Evolutionary conservation across 2,113 vertebrate species (phyloP).

Genomic region (Sinosuthora webbiana): DNA sequence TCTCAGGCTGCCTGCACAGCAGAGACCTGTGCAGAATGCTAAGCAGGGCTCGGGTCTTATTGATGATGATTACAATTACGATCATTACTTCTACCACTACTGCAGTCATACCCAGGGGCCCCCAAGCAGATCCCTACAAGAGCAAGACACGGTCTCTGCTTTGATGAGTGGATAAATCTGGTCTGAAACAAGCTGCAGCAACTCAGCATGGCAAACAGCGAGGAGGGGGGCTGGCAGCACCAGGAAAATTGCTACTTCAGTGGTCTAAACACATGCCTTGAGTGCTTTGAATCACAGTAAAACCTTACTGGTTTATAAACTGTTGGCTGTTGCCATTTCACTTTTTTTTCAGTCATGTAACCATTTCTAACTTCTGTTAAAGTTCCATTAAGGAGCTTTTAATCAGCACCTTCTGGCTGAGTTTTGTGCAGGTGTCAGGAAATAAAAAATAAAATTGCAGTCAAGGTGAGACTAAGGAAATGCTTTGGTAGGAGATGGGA

Average conservation of each 20-base stretch:
- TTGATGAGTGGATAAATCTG: not conserved
- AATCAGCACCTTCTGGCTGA: not conserved
- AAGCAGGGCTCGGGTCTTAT: not conserved
- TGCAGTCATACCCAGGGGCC: not conserved
- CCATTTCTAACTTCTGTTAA: not conserved
- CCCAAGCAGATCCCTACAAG: not conserved
- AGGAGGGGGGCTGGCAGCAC: not conserved
- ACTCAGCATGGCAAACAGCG: not conserved
- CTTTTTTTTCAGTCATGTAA: not conserved
- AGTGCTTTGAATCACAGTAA: constrained; percentile 13
- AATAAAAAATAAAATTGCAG: not conserved
- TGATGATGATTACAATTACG: not conserved
- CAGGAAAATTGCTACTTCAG: not conserved
- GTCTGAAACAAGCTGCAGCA: not conserved
- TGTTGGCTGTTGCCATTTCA: not conserved
- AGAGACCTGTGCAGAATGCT: not conserved
- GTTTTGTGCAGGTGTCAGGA: not conserved
- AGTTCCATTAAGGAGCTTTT: not conserved
- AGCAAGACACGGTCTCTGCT: not conserved
- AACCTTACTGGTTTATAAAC: constrained; percentile 5
- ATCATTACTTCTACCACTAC: not conserved
- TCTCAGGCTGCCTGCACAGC: not conserved
- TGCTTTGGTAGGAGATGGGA: not conserved
- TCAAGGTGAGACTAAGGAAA: not conserved
- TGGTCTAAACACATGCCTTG: not conserved